Evolutionary conservation across 2,888 invertebrate genomes (phyloP).

Genomic region (Adineta ricciae): DNA sequence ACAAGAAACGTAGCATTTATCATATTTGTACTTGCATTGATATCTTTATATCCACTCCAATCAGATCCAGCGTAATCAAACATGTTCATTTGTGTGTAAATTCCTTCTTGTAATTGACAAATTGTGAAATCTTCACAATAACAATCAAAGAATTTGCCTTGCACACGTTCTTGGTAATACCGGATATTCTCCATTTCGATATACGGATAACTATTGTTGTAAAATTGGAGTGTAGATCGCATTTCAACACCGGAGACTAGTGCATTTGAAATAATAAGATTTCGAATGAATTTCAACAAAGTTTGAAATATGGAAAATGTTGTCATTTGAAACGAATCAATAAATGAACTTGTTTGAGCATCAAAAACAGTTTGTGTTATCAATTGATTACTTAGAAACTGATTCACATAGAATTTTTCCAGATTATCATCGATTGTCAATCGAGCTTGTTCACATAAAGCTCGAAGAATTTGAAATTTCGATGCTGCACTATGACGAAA

Average conservation of each 20-base stretch:
- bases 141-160: background rate
- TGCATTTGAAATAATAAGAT: background rate
- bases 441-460: background rate
- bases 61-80: background rate
- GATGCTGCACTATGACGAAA: background rate
- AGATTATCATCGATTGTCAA: background rate
- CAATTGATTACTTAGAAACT: background rate
- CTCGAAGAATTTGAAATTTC: background rate
- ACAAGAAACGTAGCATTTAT: background rate
- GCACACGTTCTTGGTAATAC: background rate
- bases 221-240: background rate
- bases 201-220: background rate
- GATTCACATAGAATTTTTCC: background rate
- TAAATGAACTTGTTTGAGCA: background rate
- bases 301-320: background rate
- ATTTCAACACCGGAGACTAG: background rate
- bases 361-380: background rate
- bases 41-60: background rate
- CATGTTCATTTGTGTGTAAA: background rate
- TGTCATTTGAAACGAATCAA: background rate
- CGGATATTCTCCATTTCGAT: background rate
- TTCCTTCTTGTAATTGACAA: background rate
- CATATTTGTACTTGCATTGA: background rate
- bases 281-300: background rate
- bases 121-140: background rate